Evolutionary conservation across 1,140 invertebrate species (phyloP).

Genomic region (Macrosteles quadrilineatus): DNA sequence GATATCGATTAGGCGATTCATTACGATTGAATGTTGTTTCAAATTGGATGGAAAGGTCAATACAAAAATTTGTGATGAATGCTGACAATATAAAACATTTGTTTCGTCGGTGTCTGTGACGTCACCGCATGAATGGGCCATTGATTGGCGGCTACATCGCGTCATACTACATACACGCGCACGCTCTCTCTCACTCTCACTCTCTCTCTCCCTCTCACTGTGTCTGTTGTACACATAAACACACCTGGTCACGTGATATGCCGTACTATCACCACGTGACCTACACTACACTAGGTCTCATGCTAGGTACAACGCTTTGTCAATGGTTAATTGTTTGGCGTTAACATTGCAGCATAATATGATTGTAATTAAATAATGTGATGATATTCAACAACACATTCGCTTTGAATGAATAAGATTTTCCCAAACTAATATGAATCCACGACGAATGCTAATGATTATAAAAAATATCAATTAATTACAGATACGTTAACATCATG

Average conservation of each 20-base stretch:
- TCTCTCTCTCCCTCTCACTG: neutral
- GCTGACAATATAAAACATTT: slow-evolving; percentile 8
- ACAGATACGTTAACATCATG: no score
- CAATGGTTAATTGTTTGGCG: no score
- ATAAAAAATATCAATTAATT: no score
- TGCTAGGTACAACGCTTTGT: no score
- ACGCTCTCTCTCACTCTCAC: neutral
- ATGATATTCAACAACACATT: no score
- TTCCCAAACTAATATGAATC: no score
- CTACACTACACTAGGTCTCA: neutral
- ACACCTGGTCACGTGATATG: neutral
- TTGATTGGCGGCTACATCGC: neutral
- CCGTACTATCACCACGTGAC: neutral
- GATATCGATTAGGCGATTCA: slow-evolving; percentile 4
- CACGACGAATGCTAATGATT: no score
- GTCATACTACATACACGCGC: neutral
- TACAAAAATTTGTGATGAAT: slow-evolving; percentile 13
- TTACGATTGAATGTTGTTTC: slow-evolving; percentile 6
- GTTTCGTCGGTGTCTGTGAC: neutral
- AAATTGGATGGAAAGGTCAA: neutral
- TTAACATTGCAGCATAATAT: no score
- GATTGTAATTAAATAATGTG: no score
- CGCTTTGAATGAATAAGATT: no score
- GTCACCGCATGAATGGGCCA: slow-evolving; percentile 9
- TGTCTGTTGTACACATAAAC: neutral